A percentile compares a stretch with the other conserved stretches of the same genome.
These are phyloP conservation scores for Orchesellides sinensis DNA, from an alignment of 2,888 invertebrate species.

Conservation along the genomic window DNA sequence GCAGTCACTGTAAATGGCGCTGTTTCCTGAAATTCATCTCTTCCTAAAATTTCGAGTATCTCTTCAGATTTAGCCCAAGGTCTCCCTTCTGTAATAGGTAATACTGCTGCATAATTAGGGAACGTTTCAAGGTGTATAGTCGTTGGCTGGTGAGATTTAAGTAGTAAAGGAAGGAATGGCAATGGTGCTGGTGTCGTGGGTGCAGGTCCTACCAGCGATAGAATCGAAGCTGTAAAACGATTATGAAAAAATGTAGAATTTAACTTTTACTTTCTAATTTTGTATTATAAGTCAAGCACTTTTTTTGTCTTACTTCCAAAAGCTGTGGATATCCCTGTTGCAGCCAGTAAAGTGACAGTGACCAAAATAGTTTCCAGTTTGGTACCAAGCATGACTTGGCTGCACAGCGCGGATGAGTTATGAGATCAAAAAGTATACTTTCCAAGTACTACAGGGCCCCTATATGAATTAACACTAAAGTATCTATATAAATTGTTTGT, in stretches of 20 bases:
- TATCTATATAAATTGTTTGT: too few species aligned
- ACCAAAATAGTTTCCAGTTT: too few species aligned
- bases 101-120: conserved; percentile 45
- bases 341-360: too few species aligned
- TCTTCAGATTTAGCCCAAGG: conserved; percentile 34
- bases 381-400: too few species aligned
- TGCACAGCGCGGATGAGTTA: too few species aligned
- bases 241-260: not conserved
- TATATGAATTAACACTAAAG: too few species aligned
- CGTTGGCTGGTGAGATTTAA: not conserved
- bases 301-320: too few species aligned
- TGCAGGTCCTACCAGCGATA: conserved; percentile 14
- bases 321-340: too few species aligned
- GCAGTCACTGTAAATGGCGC: conserved; percentile 38
- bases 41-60: conserved; percentile 34
- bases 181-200: not conserved
- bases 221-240: conserved; percentile 25
- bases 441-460: too few species aligned
- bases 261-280: too few species aligned
- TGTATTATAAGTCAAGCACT: too few species aligned
- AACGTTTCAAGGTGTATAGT: conserved; percentile 43
- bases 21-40: conserved; percentile 11
- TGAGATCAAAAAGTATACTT: too few species aligned
- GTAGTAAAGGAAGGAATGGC: not conserved
- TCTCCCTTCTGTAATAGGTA: conserved; percentile 37